Percentiles rank a stretch among this genome's conserved stretches.
Conservation (phyloP, 2,113 vertebrate genomes). For the Lophius piscatorius region DNA sequence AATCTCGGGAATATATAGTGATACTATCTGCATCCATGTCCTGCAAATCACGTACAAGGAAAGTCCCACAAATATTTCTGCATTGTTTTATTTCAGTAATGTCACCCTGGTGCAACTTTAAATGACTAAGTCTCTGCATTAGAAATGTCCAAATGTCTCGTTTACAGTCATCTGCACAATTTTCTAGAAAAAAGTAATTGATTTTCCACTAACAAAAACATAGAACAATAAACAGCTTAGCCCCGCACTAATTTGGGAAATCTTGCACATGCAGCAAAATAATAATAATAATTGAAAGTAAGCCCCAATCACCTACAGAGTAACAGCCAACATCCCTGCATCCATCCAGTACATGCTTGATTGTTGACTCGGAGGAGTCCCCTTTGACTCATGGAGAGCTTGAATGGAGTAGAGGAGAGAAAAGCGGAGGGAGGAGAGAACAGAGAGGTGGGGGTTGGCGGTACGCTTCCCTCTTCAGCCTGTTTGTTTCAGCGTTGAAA, state of each 20-base stretch:
- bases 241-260: neutral
- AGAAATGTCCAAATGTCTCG: neutral
- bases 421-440: slow-evolving; percentile 18
- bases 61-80: slow-evolving; percentile 8
- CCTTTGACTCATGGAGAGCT: slow-evolving; percentile 57
- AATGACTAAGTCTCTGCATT: neutral
- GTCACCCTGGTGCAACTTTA: neutral
- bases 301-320: slow-evolving; percentile 6
- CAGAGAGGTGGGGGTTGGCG: slow-evolving; percentile 24
- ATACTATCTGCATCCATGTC: slow-evolving; percentile 22
- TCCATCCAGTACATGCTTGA: slow-evolving; percentile 44
- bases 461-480: slow-evolving; percentile 35
- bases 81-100: neutral
- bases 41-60: slow-evolving; percentile 16
- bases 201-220: neutral
- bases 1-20: slow-evolving; percentile 6
- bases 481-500: slow-evolving; percentile 72
- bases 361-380: slow-evolving; percentile 60
- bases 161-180: neutral
- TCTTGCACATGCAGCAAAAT: slow-evolving; percentile 19
- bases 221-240: neutral
- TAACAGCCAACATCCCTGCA: slow-evolving; percentile 32
- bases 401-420: slow-evolving; percentile 28
- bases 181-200: neutral
- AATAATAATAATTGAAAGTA: slow-evolving; percentile 26